Conservation (phyloP, 53 echinoderm and acorn worm genomes). For the Stichopus horrens region DNA sequence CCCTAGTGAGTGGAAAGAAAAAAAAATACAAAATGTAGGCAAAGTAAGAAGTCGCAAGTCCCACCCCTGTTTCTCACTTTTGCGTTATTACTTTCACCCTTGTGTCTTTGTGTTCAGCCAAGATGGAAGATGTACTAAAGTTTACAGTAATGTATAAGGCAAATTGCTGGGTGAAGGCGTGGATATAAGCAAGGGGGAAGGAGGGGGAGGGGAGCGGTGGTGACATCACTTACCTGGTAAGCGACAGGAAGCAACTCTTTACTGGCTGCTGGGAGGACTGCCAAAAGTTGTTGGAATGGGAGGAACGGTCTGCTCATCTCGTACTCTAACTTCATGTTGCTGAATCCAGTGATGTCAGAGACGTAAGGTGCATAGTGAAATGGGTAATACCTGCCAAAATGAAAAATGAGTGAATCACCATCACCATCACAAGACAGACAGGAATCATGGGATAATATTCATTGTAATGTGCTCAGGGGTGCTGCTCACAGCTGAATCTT, state of each 20-base stretch:
- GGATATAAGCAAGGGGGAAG: not conserved
- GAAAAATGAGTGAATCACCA: too few species aligned
- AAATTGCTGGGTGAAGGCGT: not conserved
- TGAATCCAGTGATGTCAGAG: slow-evolving; percentile 84
- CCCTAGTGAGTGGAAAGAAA: slow-evolving; percentile 42
- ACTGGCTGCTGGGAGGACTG: slow-evolving; percentile 91
- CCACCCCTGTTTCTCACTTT: too few species aligned
- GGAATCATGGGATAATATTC: too few species aligned
- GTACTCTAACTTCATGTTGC: slow-evolving; percentile 57
- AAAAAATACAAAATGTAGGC: not conserved
- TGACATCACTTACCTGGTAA: slow-evolving; percentile 65
- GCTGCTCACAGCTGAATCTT: too few species aligned
- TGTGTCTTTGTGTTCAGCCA: too few species aligned
- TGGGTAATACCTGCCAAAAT: slow-evolving; percentile 79
- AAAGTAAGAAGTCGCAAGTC: too few species aligned
- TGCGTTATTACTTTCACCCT: too few species aligned
- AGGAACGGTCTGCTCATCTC: slow-evolving; percentile 85
- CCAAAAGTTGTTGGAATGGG: slow-evolving; percentile 94
- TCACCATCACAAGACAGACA: too few species aligned
- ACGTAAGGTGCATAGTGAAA: slow-evolving; percentile 98
- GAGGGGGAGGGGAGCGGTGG: not conserved
- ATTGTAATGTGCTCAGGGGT: too few species aligned
- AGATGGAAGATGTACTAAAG: not conserved
- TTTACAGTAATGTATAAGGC: not conserved
- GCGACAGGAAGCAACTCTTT: slow-evolving; percentile 79